These are phyloP conservation scores for Pterostichus madidus DNA, from an alignment of 2,888 invertebrate genomes.

Conservation along the genomic window DNA sequence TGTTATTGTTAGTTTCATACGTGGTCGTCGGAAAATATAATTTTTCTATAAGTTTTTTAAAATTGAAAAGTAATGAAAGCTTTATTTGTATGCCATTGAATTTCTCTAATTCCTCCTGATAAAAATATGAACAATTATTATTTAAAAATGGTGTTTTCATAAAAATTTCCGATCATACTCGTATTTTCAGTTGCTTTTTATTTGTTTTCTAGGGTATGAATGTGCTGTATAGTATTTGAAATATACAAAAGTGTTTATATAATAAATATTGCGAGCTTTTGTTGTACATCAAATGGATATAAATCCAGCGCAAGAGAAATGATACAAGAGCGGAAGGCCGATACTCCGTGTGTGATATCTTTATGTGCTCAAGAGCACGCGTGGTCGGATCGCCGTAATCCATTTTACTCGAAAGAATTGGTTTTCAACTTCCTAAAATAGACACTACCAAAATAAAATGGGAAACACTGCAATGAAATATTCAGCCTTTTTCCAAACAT, in stretches of 20 bases:
- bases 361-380: constrained; percentile 55
- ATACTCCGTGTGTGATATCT: constrained; percentile 52
- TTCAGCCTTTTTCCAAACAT: constrained; percentile 57
- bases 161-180: not conserved
- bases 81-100: constrained; percentile 1
- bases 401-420: constrained; percentile 55
- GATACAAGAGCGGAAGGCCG: constrained; percentile 42
- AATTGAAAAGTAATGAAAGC: not conserved
- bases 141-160: not conserved
- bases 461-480: constrained; percentile 66
- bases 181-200: not conserved
- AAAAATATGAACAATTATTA: no score
- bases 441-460: constrained; percentile 43
- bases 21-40: no score
- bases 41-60: no score
- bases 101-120: constrained; percentile 17
- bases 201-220: not conserved
- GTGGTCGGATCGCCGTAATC: constrained; percentile 56
- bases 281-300: constrained; percentile 53
- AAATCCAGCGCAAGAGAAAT: constrained; percentile 45
- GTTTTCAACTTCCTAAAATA: constrained; percentile 53
- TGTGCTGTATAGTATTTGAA: not conserved
- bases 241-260: constrained; percentile 38
- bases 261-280: constrained; percentile 41
- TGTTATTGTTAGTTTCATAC: no score